A percentile compares a stretch with the other conserved stretches of the same genome.
Conservation (phyloP, 1,140 invertebrate genomes). For the Drosophila erecta region DNA sequence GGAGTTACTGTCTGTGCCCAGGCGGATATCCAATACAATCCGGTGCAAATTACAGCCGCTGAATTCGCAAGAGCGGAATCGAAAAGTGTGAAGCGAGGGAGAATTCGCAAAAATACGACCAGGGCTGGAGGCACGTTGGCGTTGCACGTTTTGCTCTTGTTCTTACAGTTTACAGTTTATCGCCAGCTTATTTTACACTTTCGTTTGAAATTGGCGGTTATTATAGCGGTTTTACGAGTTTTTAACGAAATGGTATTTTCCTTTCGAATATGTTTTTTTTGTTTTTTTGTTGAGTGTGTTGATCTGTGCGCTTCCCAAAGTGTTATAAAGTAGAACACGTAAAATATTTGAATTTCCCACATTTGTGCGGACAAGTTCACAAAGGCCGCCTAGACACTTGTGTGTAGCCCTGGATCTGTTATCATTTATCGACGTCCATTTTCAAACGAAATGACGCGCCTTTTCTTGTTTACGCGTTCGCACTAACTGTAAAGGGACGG, state of each 20-base stretch:
- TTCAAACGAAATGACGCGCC: conserved; percentile 60
- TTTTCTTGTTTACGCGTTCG: conserved; percentile 49
- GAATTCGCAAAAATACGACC: conserved; percentile 23
- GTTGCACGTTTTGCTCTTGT: conserved; percentile 21
- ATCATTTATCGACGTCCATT: conserved; percentile 52
- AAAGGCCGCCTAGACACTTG: background rate
- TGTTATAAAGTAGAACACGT: background rate
- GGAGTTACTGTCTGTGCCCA: background rate
- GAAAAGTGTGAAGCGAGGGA: conserved; percentile 3
- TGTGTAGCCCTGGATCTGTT: conserved; percentile 2
- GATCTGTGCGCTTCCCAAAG: background rate
- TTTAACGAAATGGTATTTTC: too few species aligned
- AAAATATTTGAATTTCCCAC: background rate
- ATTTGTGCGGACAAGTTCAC: background rate
- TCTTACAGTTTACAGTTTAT: too few species aligned
- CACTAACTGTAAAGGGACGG: conserved; percentile 7
- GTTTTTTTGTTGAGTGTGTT: background rate
- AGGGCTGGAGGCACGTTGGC: conserved; percentile 1
- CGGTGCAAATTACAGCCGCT: background rate
- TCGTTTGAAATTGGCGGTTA: too few species aligned
- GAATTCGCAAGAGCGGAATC: background rate
- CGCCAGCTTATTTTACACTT: too few species aligned
- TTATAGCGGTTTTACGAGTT: too few species aligned
- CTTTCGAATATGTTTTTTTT: background rate
- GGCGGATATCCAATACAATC: background rate